phyloP scores from a whole-genome alignment of 2,797 vertebrate genomes.

The Gallirallus australis region DNA sequence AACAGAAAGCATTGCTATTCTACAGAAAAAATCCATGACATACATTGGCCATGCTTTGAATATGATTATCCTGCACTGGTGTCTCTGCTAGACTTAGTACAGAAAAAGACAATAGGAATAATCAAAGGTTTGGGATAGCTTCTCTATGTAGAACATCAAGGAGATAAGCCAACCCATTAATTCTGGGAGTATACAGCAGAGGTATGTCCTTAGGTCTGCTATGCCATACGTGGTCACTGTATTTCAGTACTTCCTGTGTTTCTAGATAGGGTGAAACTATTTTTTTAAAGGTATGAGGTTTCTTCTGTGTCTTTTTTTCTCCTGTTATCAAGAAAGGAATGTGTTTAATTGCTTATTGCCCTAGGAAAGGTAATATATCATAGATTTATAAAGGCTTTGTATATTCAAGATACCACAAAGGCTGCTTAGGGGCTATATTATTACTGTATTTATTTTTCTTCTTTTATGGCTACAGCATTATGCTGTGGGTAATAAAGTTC shows the following conservation, averaged over 20 bases:
- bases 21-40: neutral
- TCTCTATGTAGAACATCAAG: neutral
- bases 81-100: neutral
- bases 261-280: neutral
- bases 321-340: neutral
- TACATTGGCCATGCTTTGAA: neutral
- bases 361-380: neutral
- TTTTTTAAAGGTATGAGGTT: neutral
- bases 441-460: constrained; percentile 7
- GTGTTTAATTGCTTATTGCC: constrained; percentile 28
- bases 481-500: neutral
- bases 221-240: neutral
- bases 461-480: neutral
- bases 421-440: neutral
- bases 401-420: neutral
- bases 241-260: neutral
- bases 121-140: neutral
- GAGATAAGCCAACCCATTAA: neutral
- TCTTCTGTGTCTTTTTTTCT: neutral
- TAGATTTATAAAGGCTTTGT: neutral
- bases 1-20: neutral
- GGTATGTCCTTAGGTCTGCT: neutral
- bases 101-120: neutral
- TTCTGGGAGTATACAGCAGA: neutral
- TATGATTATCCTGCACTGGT: neutral